phyloP scores from a whole-genome alignment of 2,888 invertebrate species.

The Myopa testacea region DNA sequence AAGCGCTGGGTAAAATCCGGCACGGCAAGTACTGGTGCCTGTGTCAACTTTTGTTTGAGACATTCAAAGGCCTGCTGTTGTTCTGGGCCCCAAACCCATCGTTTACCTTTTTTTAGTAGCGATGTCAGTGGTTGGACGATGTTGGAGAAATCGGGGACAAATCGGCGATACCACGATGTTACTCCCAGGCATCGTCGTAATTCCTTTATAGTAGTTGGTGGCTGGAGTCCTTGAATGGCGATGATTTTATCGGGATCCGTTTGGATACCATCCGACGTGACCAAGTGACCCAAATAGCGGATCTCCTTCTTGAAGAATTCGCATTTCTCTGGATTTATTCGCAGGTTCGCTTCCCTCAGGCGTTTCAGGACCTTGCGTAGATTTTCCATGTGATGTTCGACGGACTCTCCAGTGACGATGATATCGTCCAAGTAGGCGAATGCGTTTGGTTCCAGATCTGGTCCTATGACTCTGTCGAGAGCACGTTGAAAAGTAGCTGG shows the following conservation, averaged over 20 bases:
- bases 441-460: slow-evolving; percentile 8
- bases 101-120: slow-evolving; percentile 20
- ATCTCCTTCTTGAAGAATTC: not conserved
- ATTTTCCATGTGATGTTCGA: not conserved
- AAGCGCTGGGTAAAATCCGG: not conserved
- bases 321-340: slow-evolving; percentile 12
- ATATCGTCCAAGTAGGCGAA: slow-evolving; percentile 27
- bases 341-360: not conserved
- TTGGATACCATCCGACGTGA: not conserved
- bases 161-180: slow-evolving; percentile 23
- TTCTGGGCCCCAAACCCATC: not conserved
- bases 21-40: not conserved
- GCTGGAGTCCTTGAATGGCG: not conserved
- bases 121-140: not conserved
- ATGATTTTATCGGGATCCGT: slow-evolving; percentile 11
- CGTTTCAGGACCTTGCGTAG: not conserved
- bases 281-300: not conserved
- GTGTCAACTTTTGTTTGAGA: slow-evolving; percentile 1
- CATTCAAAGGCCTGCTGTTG: slow-evolving; percentile 1
- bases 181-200: not conserved
- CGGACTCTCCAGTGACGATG: not conserved
- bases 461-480: not conserved
- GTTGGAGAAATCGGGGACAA: not conserved
- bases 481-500: not conserved
- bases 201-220: slow-evolving; percentile 8